Base-by-base conservation (phyloP, 1,140 invertebrate species). In the Neodiprion virginianus region DNA sequence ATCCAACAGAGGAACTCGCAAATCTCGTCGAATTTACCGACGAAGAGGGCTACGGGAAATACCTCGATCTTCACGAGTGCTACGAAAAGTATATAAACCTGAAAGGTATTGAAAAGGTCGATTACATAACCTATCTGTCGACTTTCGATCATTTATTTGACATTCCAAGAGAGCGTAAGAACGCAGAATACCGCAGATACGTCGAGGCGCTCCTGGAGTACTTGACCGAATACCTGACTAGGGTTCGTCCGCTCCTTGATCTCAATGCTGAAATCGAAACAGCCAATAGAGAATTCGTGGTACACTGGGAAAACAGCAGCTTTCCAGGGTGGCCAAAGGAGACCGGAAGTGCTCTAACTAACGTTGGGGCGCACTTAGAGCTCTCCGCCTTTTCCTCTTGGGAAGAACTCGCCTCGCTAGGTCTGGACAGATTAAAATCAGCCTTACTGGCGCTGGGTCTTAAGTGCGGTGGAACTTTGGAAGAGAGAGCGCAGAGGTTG, bases 21-120 rank as follows among this genome's bases (percentile, higher is more conserved):
- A 94, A 95, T 85, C 91, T 98, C 78, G 96, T 98, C 4, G 97
- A 99, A 79, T 99, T 99, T 84, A 97, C 96, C n/a, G 99, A 99
- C 88, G 99, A 99, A 89, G 99, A 99, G 90, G 98, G 98, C 12
- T 99, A 99, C 90, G 99, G 99, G 14, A 98, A 98, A 87, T 99
- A 98, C 89, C 90, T 99, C 47, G 99, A 99, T 91, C 91, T 99
- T n/a, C 97, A 99, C 87, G 95, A 98, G 87, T 97, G 97, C 83
- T 99, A 97, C 88, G 96, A 97, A 81, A 96, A 96, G 82, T 99
- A 95, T 83, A 93, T 99, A 7, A 99, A 99, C 86, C 89, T 99
- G 12, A 99, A 99, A 89, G 98, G 97, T 48, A 94, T 99, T 77
- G 96, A 98, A 91, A 98, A 96, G 91, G 92, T 97, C 21, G 98